Base-by-base conservation (phyloP, 2,888 invertebrate species). In the Argyresthia albistria region DNA sequence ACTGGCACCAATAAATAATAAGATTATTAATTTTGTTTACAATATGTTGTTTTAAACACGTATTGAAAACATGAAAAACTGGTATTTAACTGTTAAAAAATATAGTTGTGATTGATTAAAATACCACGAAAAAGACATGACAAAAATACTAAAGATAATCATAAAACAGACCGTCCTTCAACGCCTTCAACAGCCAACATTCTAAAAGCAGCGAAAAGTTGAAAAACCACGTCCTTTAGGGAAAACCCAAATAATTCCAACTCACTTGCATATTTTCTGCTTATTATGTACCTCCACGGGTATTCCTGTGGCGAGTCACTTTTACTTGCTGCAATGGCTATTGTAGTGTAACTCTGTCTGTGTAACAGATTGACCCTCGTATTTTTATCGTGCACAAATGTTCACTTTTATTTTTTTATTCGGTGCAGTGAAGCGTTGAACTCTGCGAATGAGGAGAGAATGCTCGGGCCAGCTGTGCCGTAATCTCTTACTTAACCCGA, bases 401-500 rank as follows among this genome's bases (percentile, higher is more conserved):
- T 71, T 63, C 59, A 65, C 66, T 58, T 60, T 42, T 36, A 16
- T 43, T 49, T 12, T 46, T 64, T 64, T 66, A 60, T 60, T 61
- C 61, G 62, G 60, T 56, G 58, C 66, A 65, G 67, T 71, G 68
- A 64, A 71, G 72, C 78, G 80, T 66, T 67, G 62, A 62, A 62
- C 64, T 56, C 67, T 62, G 61, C 73, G 79, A 66, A 67, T 69
- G 68, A 64, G 60, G 69, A 65, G 78, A 67, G 82, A 83, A 73
- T 83, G 84, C 69, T 74, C 67, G 63, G 60, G 60, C 66, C 57
- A 56, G 54, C 63, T 62, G 71, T 83, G 80, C 76, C 70, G 79
- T 83, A 86, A 87, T 81, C 73, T 78, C 83, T 86, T 86, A 86
- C 84, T 80, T 80, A 86, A 86, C 77, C 65, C 60, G 53, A 53